phyloP scores from a whole-genome alignment of 2,797 vertebrate genomes.

The Nasua narica region DNA sequence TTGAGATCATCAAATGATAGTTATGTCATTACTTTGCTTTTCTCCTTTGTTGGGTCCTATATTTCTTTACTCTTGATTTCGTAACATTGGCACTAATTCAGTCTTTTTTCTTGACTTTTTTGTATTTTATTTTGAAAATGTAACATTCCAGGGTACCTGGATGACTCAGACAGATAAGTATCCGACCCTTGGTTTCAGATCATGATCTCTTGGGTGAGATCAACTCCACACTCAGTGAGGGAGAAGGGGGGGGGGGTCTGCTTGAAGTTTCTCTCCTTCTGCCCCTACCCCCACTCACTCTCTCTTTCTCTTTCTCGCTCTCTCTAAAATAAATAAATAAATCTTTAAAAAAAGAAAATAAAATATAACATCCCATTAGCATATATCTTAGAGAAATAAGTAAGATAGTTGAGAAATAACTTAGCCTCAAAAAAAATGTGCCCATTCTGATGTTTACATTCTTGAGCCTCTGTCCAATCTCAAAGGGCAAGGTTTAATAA shows the following conservation, averaged over 20 bases:
- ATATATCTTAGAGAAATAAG: background rate
- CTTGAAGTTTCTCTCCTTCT: background rate
- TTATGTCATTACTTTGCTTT: background rate
- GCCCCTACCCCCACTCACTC: background rate
- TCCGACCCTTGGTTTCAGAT: background rate
- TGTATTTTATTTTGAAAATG: background rate
- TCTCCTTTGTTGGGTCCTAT: background rate
- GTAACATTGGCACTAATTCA: background rate
- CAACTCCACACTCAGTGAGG: background rate
- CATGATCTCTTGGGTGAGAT: background rate
- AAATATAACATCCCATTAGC: background rate
- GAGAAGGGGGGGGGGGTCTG: background rate
- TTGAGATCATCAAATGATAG: constrained; percentile 2
- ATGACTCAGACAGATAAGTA: background rate
- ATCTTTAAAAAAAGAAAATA: background rate
- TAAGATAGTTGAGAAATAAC: background rate
- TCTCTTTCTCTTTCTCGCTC: background rate
- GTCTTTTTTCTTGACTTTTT: background rate
- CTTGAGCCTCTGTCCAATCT: background rate
- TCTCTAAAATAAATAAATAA: background rate
- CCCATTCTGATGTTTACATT: background rate
- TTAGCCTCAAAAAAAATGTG: background rate
- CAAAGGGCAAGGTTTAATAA: background rate
- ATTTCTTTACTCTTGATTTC: background rate
- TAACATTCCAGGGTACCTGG: background rate